Percentiles rank a stretch among this genome's conserved stretches.
These are phyloP conservation scores for Rugalucina vietnamica DNA, from an alignment of 2,888 invertebrate genomes.

Conservation along the genomic window DNA sequence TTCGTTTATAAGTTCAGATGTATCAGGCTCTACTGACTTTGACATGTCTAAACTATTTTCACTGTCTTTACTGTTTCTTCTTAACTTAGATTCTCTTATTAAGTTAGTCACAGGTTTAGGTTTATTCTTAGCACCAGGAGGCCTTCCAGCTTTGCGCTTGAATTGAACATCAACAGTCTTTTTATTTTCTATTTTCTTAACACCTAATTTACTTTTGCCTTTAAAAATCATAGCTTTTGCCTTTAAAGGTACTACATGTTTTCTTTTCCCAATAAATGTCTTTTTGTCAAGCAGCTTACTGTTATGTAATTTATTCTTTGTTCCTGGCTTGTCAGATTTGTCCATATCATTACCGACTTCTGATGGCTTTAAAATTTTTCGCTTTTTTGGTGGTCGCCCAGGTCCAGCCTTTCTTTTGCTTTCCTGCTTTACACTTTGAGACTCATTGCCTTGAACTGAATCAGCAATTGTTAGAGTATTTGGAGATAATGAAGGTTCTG, in stretches of 20 bases:
- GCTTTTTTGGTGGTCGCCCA: not conserved
- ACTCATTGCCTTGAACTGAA: not conserved
- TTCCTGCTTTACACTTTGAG: not conserved
- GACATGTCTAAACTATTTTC: too few species aligned
- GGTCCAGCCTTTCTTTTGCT: not conserved
- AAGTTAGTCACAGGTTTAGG: not conserved
- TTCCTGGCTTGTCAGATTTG: not conserved
- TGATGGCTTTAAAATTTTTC: not conserved
- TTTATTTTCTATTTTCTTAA: not conserved
- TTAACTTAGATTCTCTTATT: not conserved
- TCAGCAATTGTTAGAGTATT: not conserved
- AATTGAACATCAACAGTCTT: not conserved
- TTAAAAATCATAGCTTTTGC: not conserved
- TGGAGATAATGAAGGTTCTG: not conserved
- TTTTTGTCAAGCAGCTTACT: not conserved
- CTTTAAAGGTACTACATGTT: not conserved
- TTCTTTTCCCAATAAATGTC: not conserved
- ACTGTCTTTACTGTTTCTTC: not conserved
- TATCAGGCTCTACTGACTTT: too few species aligned
- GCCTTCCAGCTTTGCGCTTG: slow-evolving; percentile 13
- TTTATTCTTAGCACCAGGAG: slow-evolving; percentile 44
- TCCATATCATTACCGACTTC: not conserved
- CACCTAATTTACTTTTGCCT: not conserved
- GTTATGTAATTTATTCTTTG: not conserved
- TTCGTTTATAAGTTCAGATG: too few species aligned